Conservation (phyloP, 2,113 vertebrate genomes). For the Alouatta palliata region DNA sequence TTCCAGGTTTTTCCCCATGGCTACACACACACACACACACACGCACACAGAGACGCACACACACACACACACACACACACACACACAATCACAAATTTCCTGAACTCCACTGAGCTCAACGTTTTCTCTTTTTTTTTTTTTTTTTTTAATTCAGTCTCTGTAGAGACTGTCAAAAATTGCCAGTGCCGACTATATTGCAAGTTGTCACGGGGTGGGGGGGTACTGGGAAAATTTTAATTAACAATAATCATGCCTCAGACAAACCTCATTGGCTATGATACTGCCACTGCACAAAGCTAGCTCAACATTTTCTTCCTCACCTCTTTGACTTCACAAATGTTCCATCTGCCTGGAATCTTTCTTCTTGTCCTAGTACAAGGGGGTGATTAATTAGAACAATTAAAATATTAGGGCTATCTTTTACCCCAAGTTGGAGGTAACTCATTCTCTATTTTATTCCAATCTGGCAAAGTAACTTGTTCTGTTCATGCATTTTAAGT, state of each 20-base stretch:
- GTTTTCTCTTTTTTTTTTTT: too few relatives aligned
- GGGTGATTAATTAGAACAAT: neutral
- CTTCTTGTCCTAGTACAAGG: neutral
- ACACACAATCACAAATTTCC: neutral
- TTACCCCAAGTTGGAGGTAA: neutral
- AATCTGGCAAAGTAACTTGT: neutral
- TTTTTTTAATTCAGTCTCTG: too few relatives aligned
- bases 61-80: neutral
- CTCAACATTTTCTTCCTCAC: neutral
- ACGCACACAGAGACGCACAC: neutral
- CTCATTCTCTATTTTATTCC: neutral
- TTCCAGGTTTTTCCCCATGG: neutral
- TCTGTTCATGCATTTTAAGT: neutral
- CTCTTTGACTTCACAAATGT: neutral
- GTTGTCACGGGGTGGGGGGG: rapidly evolving
- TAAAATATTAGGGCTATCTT: neutral
- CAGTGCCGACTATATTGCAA: too few relatives aligned
- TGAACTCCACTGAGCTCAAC: neutral
- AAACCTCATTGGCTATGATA: too few relatives aligned
- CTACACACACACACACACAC: too few relatives aligned
- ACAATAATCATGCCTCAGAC: too few relatives aligned
- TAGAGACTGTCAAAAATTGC: too few relatives aligned
- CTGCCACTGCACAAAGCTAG: too few relatives aligned
- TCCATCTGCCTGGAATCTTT: neutral
- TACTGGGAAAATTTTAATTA: too few relatives aligned